A percentile compares a stretch with the other conserved stretches of the same genome.
Evolutionary conservation across 2,113 vertebrate genomes (phyloP).

Genomic region (Pyrgilauda ruficollis): DNA sequence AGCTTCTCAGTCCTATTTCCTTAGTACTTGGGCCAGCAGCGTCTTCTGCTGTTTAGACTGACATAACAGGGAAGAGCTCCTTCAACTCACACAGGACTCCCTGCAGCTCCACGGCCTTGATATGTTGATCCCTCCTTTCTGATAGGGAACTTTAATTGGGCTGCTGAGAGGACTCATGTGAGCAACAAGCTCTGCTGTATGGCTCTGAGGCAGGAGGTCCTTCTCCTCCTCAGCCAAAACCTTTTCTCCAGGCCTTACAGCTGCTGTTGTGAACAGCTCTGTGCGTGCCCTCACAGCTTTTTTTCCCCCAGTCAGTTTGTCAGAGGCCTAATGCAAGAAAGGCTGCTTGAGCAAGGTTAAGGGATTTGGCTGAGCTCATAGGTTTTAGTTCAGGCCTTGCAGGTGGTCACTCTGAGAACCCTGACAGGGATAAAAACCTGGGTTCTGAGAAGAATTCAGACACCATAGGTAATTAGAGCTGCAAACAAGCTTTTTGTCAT

Average conservation of each 20-base stretch:
- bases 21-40: neutral
- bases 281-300: neutral
- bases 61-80: neutral
- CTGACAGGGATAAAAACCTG: neutral
- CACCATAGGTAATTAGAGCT: neutral
- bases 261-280: neutral
- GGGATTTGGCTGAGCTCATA: neutral
- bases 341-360: neutral
- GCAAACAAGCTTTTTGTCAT: neutral
- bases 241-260: neutral
- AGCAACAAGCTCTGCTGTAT: neutral
- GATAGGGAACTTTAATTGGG: neutral
- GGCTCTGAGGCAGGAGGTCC: neutral
- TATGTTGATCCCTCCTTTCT: neutral
- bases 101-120: neutral
- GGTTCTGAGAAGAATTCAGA: neutral
- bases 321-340: neutral
- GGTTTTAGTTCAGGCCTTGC: neutral
- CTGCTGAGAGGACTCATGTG: neutral
- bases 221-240: neutral
- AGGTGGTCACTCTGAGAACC: neutral
- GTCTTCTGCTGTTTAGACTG: neutral
- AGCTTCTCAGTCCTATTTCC: neutral
- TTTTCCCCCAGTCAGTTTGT: rapidly evolving
- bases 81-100: neutral